Conservation (phyloP, 2,888 invertebrate species). For the Pterostichus niger region DNA sequence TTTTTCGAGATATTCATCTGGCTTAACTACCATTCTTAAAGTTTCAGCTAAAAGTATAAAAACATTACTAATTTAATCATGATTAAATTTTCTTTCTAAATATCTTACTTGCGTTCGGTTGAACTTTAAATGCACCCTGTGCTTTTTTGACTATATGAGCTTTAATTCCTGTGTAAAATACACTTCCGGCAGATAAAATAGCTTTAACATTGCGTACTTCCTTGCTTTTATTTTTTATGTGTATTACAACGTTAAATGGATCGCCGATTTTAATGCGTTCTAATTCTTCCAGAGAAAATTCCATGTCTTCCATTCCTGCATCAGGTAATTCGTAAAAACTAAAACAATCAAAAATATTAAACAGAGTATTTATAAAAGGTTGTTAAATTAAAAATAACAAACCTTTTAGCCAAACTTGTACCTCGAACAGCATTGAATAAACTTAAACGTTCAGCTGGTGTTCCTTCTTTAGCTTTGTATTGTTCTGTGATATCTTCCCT, state of each 20-base stretch:
- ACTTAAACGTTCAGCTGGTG: conserved; percentile 85
- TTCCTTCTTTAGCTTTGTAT: conserved; percentile 87
- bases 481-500: conserved; percentile 84
- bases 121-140: conserved; percentile 82
- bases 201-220: conserved; percentile 84
- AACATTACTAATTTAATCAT: not conserved
- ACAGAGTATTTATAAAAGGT: not conserved
- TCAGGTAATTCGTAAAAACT: conserved; percentile 83
- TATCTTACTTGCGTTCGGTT: conserved; percentile 82
- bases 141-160: conserved; percentile 85
- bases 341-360: conserved; percentile 68
- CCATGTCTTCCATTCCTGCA: conserved; percentile 81
- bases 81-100: not conserved
- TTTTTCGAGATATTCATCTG: conserved; percentile 88
- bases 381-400: conserved; percentile 42
- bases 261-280: conserved; percentile 86
- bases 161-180: conserved; percentile 88
- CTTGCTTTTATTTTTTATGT: conserved; percentile 82
- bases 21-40: conserved; percentile 79
- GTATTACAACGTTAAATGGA: conserved; percentile 83
- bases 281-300: conserved; percentile 84
- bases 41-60: conserved; percentile 78
- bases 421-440: conserved; percentile 87
- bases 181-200: conserved; percentile 83
- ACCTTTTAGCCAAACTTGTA: conserved; percentile 83